Percentiles rank a stretch among this genome's conserved stretches.
phyloP scores from a whole-genome alignment of 2,113 vertebrate genomes.

The Tringa solitaria region DNA sequence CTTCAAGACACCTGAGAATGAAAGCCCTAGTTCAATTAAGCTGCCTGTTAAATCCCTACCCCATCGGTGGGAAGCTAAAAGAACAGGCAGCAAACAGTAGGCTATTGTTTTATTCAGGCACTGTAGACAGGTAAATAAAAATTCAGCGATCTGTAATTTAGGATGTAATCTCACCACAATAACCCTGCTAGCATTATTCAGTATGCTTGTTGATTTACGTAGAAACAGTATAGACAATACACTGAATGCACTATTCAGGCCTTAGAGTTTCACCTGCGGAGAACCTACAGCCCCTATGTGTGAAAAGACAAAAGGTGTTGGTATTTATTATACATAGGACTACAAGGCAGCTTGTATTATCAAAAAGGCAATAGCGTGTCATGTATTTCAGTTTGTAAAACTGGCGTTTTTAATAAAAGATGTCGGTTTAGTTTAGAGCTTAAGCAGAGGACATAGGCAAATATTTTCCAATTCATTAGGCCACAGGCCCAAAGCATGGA shows the following conservation, averaged over 20 bases:
- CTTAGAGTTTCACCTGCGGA: not conserved
- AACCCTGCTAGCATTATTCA: not conserved
- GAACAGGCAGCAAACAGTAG: not conserved
- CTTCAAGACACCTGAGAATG: not conserved
- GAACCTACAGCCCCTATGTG: not conserved
- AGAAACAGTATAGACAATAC: not conserved
- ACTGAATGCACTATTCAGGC: not conserved
- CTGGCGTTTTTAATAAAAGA: constrained; percentile 68
- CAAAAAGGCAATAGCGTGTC: constrained; percentile 48
- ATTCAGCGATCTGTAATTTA: not conserved
- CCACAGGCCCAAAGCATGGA: constrained; percentile 57
- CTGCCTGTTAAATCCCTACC: not conserved
- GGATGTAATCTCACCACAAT: not conserved
- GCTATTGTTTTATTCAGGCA: not conserved
- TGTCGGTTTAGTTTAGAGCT: constrained; percentile 74
- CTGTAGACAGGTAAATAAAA: not conserved
- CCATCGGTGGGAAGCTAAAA: not conserved
- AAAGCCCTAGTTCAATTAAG: not conserved
- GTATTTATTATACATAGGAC: not conserved
- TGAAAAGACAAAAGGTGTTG: not conserved
- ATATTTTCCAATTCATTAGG: constrained; percentile 80
- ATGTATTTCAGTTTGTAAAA: constrained; percentile 65
- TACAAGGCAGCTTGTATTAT: constrained; percentile 54
- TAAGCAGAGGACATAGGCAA: constrained; percentile 68
- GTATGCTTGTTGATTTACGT: not conserved